These are phyloP conservation scores for Aplidium turbinatum DNA, from an alignment of 23 tunicate species.

Conservation along the genomic window DNA sequence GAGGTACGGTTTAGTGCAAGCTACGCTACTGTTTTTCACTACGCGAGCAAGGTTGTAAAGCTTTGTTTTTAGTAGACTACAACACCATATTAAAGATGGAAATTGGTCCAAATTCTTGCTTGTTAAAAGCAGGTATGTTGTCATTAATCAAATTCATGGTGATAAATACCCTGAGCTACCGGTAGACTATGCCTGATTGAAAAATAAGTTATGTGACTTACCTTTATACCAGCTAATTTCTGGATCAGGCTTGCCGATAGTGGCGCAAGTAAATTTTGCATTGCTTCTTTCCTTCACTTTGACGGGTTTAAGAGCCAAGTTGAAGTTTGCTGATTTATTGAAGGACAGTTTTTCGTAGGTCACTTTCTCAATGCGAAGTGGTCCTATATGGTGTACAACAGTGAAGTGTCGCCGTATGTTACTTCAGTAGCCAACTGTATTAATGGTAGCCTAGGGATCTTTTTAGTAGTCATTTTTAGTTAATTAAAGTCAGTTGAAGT, in stretches of 20 bases:
- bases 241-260: conserved; percentile 82
- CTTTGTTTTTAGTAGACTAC: no score
- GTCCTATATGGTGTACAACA: no score
- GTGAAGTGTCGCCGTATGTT: no score
- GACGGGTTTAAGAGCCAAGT: conserved; percentile 74
- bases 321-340: conserved; percentile 76
- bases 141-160: no score
- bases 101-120: no score
- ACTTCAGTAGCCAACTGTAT: no score
- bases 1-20: not conserved
- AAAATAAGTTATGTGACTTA: conserved; percentile 11
- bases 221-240: conserved; percentile 94
- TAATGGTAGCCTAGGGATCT: no score
- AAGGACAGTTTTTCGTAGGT: conserved; percentile 51
- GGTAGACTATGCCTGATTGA: no score
- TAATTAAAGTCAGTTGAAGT: no score
- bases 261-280: conserved; percentile 92
- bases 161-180: not conserved
- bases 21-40: not conserved
- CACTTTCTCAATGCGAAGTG: conserved; percentile 52
- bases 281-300: conserved; percentile 58
- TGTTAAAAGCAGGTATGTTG: no score
- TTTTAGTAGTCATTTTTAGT: no score
- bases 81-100: no score
- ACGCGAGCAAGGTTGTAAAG: not conserved